Percentiles rank a stretch among this genome's conserved stretches.
phyloP scores from a whole-genome alignment of 2,888 invertebrate genomes.

The Monopis laevigella region DNA sequence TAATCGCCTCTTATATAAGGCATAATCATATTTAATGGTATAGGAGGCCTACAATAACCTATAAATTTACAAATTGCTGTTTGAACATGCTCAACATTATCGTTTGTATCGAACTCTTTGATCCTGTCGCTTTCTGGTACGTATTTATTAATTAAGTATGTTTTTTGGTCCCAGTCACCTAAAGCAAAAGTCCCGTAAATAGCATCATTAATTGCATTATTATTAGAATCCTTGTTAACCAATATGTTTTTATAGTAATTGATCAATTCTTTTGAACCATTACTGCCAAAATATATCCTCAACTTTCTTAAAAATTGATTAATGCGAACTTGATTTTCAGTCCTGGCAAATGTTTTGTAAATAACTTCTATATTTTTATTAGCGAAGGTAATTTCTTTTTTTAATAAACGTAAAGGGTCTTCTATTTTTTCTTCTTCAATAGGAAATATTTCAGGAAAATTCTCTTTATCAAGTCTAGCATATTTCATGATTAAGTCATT shows the following conservation, averaged over 20 bases:
- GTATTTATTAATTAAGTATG: slow-evolving; percentile 29
- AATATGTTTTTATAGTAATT: slow-evolving; percentile 21
- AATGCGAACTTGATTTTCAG: slow-evolving; percentile 15
- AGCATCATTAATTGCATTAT: slow-evolving; percentile 12
- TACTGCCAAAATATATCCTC: slow-evolving; percentile 33
- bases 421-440: slow-evolving; percentile 14
- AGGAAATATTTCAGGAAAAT: slow-evolving; percentile 20
- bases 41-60: slow-evolving; percentile 25
- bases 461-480: slow-evolving; percentile 24
- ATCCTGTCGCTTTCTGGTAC: slow-evolving; percentile 25
- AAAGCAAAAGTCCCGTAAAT: slow-evolving; percentile 32
- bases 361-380: slow-evolving; percentile 18
- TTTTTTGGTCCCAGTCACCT: slow-evolving; percentile 24
- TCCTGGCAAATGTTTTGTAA: slow-evolving; percentile 15
- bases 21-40: slow-evolving; percentile 24
- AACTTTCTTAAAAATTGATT: slow-evolving; percentile 30
- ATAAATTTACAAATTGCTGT: slow-evolving; percentile 32
- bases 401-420: slow-evolving; percentile 21
- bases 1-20: slow-evolving; percentile 37
- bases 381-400: slow-evolving; percentile 22
- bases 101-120: slow-evolving; percentile 24
- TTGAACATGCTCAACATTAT: slow-evolving; percentile 24
- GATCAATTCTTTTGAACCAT: slow-evolving; percentile 28
- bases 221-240: no score
- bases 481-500: slow-evolving; percentile 27